Evolutionary conservation across 2,113 vertebrate species (phyloP).

Genomic region (Perca flavescens): DNA sequence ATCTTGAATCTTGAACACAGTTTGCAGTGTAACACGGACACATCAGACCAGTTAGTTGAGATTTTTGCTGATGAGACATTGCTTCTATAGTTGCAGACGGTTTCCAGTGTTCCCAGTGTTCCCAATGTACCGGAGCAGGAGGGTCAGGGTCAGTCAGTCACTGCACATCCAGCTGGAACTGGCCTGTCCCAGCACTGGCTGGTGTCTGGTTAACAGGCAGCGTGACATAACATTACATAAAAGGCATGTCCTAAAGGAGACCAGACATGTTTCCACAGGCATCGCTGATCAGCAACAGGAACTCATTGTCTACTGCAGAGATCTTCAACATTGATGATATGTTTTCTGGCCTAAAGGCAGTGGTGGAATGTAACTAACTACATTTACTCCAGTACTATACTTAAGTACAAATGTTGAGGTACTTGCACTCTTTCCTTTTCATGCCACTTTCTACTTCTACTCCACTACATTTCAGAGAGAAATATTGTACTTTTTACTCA

Average conservation of each 20-base stretch:
- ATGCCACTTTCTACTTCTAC: no score
- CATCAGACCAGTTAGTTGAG: not conserved
- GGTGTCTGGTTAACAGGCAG: conserved; percentile 61
- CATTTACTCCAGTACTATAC: no score
- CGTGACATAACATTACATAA: conserved; percentile 56
- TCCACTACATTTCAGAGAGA: no score
- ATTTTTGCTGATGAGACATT: not conserved
- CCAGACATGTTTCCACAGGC: conserved; percentile 7
- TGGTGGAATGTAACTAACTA: no score
- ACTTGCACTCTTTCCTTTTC: no score
- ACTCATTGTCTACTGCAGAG: not conserved
- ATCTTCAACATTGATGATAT: no score
- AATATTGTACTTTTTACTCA: no score
- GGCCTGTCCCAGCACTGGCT: conserved; percentile 43
- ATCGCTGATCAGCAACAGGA: conserved; percentile 2
- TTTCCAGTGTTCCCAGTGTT: not conserved
- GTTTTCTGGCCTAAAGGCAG: no score
- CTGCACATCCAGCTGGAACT: conserved; percentile 65
- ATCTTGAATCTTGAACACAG: no score
- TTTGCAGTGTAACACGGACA: not conserved
- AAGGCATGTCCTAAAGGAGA: conserved; percentile 27
- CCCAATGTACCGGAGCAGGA: not conserved
- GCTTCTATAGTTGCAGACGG: not conserved
- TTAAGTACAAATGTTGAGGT: no score
- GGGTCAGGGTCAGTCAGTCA: not conserved